Conservation (phyloP, 2,113 vertebrate species). For the Aphyosemion australe region DNA sequence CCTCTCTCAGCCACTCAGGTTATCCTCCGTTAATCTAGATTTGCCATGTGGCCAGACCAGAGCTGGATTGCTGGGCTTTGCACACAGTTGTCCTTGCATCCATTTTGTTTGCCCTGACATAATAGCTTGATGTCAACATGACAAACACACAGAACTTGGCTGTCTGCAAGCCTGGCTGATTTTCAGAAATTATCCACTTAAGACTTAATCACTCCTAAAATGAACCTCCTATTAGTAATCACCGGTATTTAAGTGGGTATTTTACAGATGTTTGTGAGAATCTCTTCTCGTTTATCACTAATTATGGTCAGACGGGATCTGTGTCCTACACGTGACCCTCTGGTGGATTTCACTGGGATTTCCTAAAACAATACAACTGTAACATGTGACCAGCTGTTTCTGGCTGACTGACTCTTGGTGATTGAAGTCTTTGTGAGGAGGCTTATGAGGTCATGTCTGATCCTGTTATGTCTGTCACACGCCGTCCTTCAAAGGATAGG, state of each 20-base stretch:
- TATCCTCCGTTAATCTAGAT: conserved; percentile 74
- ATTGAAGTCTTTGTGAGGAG: conserved; percentile 59
- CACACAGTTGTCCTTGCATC: conserved; percentile 59
- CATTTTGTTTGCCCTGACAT: conserved; percentile 70
- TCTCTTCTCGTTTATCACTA: not conserved
- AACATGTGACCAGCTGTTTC: conserved; percentile 56
- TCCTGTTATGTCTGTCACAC: conserved; percentile 48
- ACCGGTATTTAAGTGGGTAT: not conserved
- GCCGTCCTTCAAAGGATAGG: conserved; percentile 42
- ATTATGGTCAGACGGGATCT: conserved; percentile 9
- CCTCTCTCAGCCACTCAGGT: conserved; percentile 28
- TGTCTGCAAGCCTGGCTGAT: conserved; percentile 12
- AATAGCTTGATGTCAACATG: conserved; percentile 51
- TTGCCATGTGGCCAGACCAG: conserved; percentile 67
- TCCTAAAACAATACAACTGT: conserved; percentile 45
- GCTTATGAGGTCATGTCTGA: conserved; percentile 52
- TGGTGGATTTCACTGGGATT: conserved; percentile 36
- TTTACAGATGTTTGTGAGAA: not conserved
- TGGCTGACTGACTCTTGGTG: conserved; percentile 40
- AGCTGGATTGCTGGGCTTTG: conserved; percentile 56
- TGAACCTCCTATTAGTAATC: not conserved
- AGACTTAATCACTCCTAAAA: not conserved
- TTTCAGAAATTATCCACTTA: conserved; percentile 14
- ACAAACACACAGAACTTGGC: conserved; percentile 57
- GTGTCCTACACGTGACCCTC: conserved; percentile 40